A percentile compares a stretch with the other conserved stretches of the same genome.
Conservation (phyloP, 37 sponge, comb jelly and placozoan genomes). For the Ephydatia muelleri region DNA sequence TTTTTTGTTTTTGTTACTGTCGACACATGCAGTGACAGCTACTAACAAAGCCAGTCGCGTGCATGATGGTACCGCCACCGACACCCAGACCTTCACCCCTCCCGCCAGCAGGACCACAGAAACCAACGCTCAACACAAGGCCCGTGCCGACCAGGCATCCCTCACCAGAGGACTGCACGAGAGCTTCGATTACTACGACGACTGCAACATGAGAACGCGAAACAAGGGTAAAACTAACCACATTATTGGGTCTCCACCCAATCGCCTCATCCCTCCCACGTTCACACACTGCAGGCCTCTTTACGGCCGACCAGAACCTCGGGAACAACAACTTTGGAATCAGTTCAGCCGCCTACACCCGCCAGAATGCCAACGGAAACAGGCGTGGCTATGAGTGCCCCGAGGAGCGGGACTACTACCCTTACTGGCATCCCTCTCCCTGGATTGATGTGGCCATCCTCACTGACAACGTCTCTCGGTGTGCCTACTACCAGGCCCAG, state of each 20-base stretch:
- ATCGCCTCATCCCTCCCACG: not conserved
- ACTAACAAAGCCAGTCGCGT: conserved; percentile 18
- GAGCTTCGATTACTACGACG: conserved; percentile 83
- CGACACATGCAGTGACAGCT: not conserved
- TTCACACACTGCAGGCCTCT: conserved; percentile 65
- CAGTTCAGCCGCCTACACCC: conserved; percentile 81
- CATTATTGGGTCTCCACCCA: not conserved
- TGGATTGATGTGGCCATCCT: conserved; percentile 97
- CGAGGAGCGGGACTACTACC: conserved; percentile 99
- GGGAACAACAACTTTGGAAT: conserved; percentile 59
- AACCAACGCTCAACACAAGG: conserved; percentile 10
- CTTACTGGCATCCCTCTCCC: conserved; percentile 98
- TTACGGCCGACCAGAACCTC: conserved; percentile 96
- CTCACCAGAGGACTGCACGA: conserved; percentile 87
- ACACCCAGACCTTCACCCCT: conserved; percentile 66
- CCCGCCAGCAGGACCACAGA: conserved; percentile 16
- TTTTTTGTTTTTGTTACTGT: not conserved
- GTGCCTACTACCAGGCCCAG: conserved; percentile 69
- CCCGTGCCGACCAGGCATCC: conserved; percentile 42
- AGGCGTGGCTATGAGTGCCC: conserved; percentile 98
- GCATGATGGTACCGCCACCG: conserved; percentile 80
- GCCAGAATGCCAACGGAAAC: conserved; percentile 97
- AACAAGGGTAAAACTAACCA: conserved; percentile 52
- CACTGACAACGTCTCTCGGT: conserved; percentile 67
- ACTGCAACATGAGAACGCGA: conserved; percentile 78